A percentile compares a stretch with the other conserved stretches of the same genome.
Conservation (phyloP, 2,113 vertebrate species). For the Epinephelus cyanopodus region DNA sequence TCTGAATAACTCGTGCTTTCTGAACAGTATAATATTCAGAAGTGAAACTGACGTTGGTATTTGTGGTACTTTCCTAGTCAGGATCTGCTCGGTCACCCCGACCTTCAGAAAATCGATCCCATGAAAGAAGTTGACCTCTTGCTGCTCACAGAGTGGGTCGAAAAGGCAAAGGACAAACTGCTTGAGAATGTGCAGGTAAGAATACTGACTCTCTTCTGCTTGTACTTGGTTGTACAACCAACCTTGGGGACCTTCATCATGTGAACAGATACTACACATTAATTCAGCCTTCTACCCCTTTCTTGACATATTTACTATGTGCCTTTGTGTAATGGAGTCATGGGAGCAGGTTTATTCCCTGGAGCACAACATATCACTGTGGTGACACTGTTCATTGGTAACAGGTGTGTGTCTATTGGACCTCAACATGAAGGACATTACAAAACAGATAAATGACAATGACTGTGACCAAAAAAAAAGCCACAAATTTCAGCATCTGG, state of each 20-base stretch:
- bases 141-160: constrained; percentile 36
- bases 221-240: background rate
- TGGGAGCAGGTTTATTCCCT: no score
- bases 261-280: background rate
- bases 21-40: background rate
- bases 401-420: no score
- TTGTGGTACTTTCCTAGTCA: constrained; percentile 56
- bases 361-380: no score
- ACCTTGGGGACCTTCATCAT: background rate
- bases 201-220: background rate
- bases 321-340: background rate
- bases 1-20: no score
- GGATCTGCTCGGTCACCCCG: constrained; percentile 9
- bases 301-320: background rate
- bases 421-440: no score
- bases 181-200: constrained; percentile 56
- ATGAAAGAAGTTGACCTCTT: constrained; percentile 36
- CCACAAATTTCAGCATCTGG: no score
- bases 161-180: constrained; percentile 49
- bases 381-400: no score
- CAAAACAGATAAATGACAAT: no score
- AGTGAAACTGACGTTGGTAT: background rate
- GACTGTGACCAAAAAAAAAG: no score
- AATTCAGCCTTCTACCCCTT: background rate
- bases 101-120: constrained; percentile 5